Conservation (phyloP, 1,140 invertebrate species). For the Caenorhabditis remanei region DNA sequence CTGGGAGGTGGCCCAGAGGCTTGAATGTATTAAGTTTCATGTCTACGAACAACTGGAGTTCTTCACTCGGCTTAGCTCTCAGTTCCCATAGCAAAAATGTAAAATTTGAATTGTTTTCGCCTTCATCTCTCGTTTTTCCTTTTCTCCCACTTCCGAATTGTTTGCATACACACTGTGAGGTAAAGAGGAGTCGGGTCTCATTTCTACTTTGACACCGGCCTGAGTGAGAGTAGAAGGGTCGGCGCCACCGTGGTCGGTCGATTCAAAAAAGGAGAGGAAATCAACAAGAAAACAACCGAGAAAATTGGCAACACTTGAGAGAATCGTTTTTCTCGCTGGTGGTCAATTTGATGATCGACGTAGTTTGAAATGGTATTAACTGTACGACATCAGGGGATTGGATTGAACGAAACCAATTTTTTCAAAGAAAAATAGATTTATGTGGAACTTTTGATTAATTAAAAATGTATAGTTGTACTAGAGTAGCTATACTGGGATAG, state of each 20-base stretch:
- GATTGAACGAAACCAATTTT: background rate
- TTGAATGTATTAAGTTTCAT: slow-evolving; percentile 35
- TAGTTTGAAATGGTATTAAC: slow-evolving; percentile 1
- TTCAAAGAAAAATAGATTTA: no score
- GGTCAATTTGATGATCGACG: background rate
- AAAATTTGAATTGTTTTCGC: slow-evolving; percentile 25
- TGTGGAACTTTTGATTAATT: background rate
- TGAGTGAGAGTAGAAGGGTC: background rate
- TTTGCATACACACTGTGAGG: background rate
- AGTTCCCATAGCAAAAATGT: slow-evolving; percentile 1
- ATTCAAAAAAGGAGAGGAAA: background rate
- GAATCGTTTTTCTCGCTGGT: background rate
- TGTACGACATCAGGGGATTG: background rate
- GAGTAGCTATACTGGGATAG: background rate
- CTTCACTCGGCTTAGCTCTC: background rate
- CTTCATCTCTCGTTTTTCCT: background rate
- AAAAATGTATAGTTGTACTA: background rate
- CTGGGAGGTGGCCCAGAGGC: background rate
- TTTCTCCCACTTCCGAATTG: background rate
- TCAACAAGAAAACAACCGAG: background rate
- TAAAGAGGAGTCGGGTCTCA: background rate
- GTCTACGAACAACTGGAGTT: background rate
- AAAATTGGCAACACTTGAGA: slow-evolving; percentile 45
- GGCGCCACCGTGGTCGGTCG: slow-evolving; percentile 1
- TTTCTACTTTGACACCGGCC: slow-evolving; percentile 44